A percentile compares a stretch with the other conserved stretches of the same genome.
Evolutionary conservation across 2,888 invertebrate species (phyloP).

Genomic region (Teleiodes luculella): DNA sequence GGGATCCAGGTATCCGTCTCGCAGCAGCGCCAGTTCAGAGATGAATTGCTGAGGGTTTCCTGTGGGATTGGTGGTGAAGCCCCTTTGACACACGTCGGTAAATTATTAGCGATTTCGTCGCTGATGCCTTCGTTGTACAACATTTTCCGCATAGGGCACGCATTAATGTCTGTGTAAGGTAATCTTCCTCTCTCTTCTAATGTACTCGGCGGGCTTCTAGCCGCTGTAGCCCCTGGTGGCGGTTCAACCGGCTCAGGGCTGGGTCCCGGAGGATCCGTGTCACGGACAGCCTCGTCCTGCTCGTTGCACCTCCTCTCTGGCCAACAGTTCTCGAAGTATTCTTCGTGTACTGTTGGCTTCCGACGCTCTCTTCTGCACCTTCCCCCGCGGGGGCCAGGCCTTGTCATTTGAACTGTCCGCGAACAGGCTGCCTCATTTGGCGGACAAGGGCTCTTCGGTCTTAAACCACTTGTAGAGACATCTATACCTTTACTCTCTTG

Average conservation of each 20-base stretch:
- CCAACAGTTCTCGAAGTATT: not conserved
- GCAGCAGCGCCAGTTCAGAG: constrained; percentile 4
- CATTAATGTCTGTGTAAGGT: not conserved
- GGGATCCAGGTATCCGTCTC: constrained; percentile 33
- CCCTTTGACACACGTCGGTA: constrained; percentile 21
- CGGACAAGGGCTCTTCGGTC: not conserved
- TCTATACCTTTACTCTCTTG: constrained; percentile 15
- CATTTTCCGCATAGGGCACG: constrained; percentile 19
- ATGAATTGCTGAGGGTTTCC: constrained; percentile 7
- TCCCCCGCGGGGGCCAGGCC: not conserved
- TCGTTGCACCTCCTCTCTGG: not conserved
- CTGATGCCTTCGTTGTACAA: constrained; percentile 61
- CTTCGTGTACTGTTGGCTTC: not conserved
- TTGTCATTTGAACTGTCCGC: not conserved
- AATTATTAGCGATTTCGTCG: constrained; percentile 30
- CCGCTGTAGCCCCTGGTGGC: no score
- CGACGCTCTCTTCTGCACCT: not conserved
- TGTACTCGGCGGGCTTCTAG: not conserved
- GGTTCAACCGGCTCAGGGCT: not conserved
- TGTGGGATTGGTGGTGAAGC: not conserved
- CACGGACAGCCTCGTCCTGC: not conserved
- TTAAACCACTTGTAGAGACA: not conserved
- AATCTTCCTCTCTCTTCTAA: not conserved
- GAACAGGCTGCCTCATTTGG: not conserved
- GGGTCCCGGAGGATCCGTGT: not conserved